A percentile compares a stretch with the other conserved stretches of the same genome.
Conservation (phyloP, 2,888 invertebrate species). For the Amblyjoppa fuscipennis region DNA sequence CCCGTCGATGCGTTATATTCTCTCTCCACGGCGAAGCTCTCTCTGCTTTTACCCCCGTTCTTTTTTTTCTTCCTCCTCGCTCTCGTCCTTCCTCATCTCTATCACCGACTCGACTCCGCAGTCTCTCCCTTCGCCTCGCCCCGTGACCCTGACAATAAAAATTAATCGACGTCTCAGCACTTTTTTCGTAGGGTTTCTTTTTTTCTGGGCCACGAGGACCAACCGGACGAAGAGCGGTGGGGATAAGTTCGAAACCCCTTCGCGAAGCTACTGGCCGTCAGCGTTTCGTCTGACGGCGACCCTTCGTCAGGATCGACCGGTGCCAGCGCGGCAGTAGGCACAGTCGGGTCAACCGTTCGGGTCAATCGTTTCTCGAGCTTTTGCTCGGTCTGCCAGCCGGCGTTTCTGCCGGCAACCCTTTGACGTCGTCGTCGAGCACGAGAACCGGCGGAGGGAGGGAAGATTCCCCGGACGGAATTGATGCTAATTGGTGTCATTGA, state of each 20-base stretch:
- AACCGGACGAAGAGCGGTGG: constrained; percentile 5
- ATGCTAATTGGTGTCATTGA: constrained; percentile 33
- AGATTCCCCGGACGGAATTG: background rate
- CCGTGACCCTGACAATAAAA: constrained; percentile 80
- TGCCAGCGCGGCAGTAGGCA: constrained; percentile 16
- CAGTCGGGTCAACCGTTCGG: constrained; percentile 23
- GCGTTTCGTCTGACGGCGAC: constrained; percentile 28
- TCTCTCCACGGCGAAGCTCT: constrained; percentile 59
- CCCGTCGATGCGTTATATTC: constrained; percentile 76
- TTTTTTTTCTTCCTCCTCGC: constrained; percentile 37
- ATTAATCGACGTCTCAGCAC: constrained; percentile 78
- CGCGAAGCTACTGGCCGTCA: constrained; percentile 24
- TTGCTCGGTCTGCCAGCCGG: constrained; percentile 31
- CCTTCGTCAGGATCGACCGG: constrained; percentile 41
- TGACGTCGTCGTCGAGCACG: constrained; percentile 28
- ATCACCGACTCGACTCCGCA: constrained; percentile 25
- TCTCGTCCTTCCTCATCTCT: constrained; percentile 21
- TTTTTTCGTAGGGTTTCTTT: constrained; percentile 66
- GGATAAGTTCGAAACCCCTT: constrained; percentile 24
- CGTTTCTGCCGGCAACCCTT: constrained; percentile 45
- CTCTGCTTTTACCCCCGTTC: constrained; percentile 23
- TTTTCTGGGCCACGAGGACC: constrained; percentile 29
- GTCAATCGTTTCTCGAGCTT: constrained; percentile 53
- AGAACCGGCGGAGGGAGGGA: background rate
- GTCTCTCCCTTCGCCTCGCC: background rate